Base-by-base conservation (phyloP, 2,797 vertebrate genomes). In the Sebastes oblongus region DNA sequence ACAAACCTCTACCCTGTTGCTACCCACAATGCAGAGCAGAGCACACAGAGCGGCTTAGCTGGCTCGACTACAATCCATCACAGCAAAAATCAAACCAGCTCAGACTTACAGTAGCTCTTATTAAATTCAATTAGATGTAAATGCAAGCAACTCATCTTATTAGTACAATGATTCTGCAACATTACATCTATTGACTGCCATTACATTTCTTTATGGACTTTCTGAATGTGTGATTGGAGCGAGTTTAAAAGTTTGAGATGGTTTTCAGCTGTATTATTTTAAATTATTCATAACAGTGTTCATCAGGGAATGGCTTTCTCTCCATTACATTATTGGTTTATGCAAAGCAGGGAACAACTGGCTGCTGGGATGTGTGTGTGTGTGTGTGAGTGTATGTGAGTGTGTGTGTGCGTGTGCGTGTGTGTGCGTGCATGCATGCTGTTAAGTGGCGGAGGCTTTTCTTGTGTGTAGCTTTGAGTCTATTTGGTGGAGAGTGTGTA, bases 241-340 rank as follows among this genome's bases (percentile, higher is more conserved):
- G 30, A 77, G 78, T 91, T 92, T 91, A 86, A 89, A 93, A 91
- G 83, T 92, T 92, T 80, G 66, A 80, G 82, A 86, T 77, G 66
- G 62, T 92, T 91, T 87, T 91, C 85, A 83, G 81, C 70, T 88
- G 86, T 76, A 76, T 86, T 81, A 84, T 87, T 90, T 91, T 91
- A 81, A 91, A 92, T 92, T 90, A 93, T 94, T 94, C 90, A 94
- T 88, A 77, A 78, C 85, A 68, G 22, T 66, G 72, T 81, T 89
- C 88, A 89, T 91, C 79, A 61, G 89, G 88, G 91, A 88, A 87
- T 90, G 88, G 77, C 82, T 89, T 83, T 89, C 84, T 81, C 87
- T 80, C 89, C 90, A 92, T 92, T 92, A 91, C 85, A 83, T 89
- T 93, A 93, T 93, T 94, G 92, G 91, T 91, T 94, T 93, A 94